Conservation (phyloP, 2,888 invertebrate species). For the Pharmacophagus antenor region DNA sequence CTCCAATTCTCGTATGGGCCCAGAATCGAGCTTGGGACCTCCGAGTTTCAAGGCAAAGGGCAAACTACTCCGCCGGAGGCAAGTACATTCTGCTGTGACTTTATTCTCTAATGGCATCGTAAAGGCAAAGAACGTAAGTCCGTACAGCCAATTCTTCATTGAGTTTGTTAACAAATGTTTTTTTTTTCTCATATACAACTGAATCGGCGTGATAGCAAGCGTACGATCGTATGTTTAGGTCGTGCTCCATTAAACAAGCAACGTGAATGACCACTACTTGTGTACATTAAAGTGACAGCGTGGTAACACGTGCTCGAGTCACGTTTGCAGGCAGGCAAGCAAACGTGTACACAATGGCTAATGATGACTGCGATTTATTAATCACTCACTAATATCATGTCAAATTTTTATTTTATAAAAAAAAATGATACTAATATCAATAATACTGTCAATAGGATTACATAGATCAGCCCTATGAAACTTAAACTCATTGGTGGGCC, state of each 20-base stretch:
- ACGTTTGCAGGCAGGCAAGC: not conserved
- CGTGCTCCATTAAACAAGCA: slow-evolving; percentile 1
- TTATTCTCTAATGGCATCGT: too few species aligned
- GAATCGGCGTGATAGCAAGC: not conserved
- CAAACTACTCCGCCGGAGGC: too few species aligned
- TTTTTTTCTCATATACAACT: not conserved
- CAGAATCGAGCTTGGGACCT: too few species aligned
- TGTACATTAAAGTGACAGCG: not conserved
- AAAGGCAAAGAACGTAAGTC: not conserved
- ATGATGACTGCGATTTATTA: not conserved
- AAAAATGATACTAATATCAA: not conserved
- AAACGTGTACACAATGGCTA: slow-evolving; percentile 2
- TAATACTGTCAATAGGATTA: too few species aligned
- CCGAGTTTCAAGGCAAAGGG: too few species aligned
- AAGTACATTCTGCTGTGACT: too few species aligned
- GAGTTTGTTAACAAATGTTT: not conserved
- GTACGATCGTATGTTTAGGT: not conserved
- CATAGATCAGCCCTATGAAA: too few species aligned
- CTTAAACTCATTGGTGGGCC: too few species aligned
- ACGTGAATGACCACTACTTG: not conserved
- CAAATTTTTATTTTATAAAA: not conserved
- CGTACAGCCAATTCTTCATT: not conserved
- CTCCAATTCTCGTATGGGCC: too few species aligned
- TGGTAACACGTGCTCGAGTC: slow-evolving; percentile 6
- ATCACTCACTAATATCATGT: not conserved